Conservation (phyloP, 2,888 invertebrate species). For the Drosophila monieri region DNA sequence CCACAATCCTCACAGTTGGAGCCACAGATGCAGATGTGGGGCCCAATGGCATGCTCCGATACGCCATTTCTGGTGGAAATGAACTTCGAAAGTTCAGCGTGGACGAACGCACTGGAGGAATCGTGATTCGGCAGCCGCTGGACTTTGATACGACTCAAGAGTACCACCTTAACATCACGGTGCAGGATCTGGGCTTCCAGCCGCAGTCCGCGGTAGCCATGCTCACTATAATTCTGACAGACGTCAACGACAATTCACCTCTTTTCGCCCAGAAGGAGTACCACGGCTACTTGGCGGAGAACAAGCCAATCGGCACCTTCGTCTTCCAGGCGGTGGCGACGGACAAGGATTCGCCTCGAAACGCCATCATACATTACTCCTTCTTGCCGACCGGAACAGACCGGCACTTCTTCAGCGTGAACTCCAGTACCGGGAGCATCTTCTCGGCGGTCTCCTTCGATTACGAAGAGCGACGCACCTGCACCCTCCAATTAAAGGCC, state of each 20-base stretch:
- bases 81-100: conserved; percentile 92
- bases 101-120: conserved; percentile 90
- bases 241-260: conserved; percentile 97
- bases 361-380: conserved; percentile 93
- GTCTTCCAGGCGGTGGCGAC: conserved; percentile 91
- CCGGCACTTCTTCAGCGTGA: conserved; percentile 90
- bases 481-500: conserved; percentile 91
- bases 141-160: conserved; percentile 95
- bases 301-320: conserved; percentile 89
- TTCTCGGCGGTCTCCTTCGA: conserved; percentile 91
- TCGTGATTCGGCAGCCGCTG: conserved; percentile 91
- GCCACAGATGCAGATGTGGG: conserved; percentile 94
- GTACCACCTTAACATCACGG: conserved; percentile 94
- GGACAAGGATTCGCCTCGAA: conserved; percentile 94
- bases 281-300: conserved; percentile 92
- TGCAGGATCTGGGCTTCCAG: conserved; percentile 93
- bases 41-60: conserved; percentile 94
- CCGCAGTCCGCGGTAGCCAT: conserved; percentile 91
- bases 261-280: conserved; percentile 91
- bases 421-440: conserved; percentile 90
- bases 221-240: conserved; percentile 93
- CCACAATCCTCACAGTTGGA: conserved; percentile 92
- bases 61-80: conserved; percentile 93
- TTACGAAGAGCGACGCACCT: conserved; percentile 92
- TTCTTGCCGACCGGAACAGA: conserved; percentile 90